Conservation (phyloP, 1,140 invertebrate species). For the Venustaconcha ellipsiformis region DNA sequence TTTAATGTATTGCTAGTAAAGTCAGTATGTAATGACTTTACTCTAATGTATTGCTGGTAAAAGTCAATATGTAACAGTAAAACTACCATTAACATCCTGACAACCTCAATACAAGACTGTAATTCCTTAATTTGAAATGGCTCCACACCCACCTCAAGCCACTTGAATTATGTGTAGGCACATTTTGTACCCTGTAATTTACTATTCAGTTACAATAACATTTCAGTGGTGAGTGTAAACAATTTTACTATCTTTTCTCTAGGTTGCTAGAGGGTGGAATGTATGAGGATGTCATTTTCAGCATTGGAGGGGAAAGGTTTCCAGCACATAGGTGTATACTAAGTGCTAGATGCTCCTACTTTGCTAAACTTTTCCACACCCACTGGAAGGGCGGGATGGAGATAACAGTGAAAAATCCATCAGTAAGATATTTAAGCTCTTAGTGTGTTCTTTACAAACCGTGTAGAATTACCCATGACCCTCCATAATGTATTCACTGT, state of each 20-base stretch:
- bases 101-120: background rate
- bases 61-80: too few species aligned
- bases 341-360: conserved; percentile 69
- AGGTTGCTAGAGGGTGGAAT: conserved; percentile 69
- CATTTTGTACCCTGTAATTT: background rate
- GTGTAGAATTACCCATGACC: too few species aligned
- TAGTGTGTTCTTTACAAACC: too few species aligned
- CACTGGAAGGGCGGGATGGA: conserved; percentile 67
- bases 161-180: background rate
- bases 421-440: conserved; percentile 50
- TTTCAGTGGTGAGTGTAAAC: background rate
- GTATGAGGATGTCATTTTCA: conserved; percentile 69
- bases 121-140: background rate
- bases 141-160: background rate
- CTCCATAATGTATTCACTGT: too few species aligned
- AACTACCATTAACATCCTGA: too few species aligned
- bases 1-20: too few species aligned
- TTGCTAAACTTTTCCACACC: conserved; percentile 67
- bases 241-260: conserved; percentile 24
- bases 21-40: too few species aligned
- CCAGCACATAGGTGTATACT: conserved; percentile 70
- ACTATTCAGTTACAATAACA: background rate
- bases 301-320: conserved; percentile 66
- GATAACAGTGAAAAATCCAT: conserved; percentile 62
- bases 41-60: too few species aligned